These are phyloP conservation scores for Leucoptera coffeella DNA, from an alignment of 2,888 invertebrate species.

Conservation along the genomic window DNA sequence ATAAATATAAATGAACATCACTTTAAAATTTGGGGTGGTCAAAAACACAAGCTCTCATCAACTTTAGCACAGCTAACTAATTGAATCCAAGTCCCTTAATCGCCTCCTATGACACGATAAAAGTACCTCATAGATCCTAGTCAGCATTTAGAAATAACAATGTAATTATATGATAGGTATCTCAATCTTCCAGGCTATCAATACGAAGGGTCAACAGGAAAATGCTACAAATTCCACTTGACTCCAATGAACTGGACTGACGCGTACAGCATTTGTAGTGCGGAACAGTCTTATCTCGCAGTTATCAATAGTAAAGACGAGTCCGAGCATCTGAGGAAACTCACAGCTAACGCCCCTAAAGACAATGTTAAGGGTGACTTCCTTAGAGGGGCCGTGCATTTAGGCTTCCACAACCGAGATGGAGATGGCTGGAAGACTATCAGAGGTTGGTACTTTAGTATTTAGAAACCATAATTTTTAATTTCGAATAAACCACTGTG, in stretches of 20 bases:
- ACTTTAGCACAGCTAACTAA: no score
- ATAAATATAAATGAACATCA: no score
- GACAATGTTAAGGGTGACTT: constrained; percentile 12
- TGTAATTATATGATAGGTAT: no score
- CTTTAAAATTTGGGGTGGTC: no score
- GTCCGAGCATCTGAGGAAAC: constrained; percentile 13
- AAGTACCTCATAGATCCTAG: no score
- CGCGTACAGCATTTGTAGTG: constrained; percentile 18
- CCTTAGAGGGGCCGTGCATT: constrained; percentile 7
- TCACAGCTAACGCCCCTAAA: constrained; percentile 14
- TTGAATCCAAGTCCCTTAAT: no score
- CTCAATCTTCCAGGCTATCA: constrained; percentile 16
- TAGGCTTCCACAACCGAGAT: constrained; percentile 10
- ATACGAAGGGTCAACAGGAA: constrained; percentile 13
- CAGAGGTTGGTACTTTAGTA: no score
- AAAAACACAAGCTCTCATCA: no score
- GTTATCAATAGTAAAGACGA: constrained; percentile 20
- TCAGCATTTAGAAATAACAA: no score
- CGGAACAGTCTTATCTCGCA: constrained; percentile 23
- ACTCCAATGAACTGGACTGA: constrained; percentile 22
- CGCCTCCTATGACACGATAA: no score
- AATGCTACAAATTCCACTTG: constrained; percentile 28
- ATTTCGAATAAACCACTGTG: no score
- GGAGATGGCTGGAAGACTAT: constrained; percentile 15
- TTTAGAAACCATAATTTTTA: no score